A percentile compares a stretch with the other conserved stretches of the same genome.
phyloP scores from a whole-genome alignment of 2,113 vertebrate genomes.

The Lasiurus borealis region DNA sequence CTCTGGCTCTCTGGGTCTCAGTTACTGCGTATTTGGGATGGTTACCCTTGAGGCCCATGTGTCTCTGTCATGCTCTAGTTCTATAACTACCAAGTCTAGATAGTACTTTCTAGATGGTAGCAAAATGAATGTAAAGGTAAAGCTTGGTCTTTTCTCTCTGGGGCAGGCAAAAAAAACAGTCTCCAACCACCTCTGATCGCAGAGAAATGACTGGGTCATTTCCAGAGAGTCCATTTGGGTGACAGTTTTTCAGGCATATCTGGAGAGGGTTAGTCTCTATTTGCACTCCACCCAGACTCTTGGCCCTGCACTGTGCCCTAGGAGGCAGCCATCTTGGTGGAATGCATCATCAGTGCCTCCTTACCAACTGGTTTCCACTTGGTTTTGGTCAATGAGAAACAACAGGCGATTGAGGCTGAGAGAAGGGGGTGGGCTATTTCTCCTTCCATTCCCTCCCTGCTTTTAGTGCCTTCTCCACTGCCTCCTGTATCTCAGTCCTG shows the following conservation, averaged over 20 bases:
- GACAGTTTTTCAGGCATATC: neutral
- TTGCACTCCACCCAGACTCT: neutral
- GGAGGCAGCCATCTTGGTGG: neutral
- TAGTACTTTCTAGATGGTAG: neutral
- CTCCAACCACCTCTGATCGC: neutral
- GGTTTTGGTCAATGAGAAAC: constrained; percentile 1
- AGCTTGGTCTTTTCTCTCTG: constrained; percentile 16
- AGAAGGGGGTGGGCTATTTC: neutral
- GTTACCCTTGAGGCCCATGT: neutral
- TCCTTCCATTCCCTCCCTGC: neutral
- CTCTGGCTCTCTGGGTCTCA: neutral
- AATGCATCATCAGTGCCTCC: neutral
- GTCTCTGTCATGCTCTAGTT: neutral
- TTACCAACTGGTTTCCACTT: constrained; percentile 14
- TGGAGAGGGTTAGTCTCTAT: neutral
- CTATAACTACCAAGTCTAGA: neutral
- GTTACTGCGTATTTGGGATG: neutral
- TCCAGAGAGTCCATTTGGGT: neutral
- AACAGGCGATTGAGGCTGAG: neutral
- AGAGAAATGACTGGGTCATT: neutral
- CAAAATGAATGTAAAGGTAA: neutral
- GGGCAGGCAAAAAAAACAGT: neutral
- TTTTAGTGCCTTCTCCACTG: neutral
- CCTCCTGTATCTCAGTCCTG: neutral
- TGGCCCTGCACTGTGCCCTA: neutral